phyloP scores from a whole-genome alignment of 2,113 vertebrate genomes.

The Melanerpes aurifrons region DNA sequence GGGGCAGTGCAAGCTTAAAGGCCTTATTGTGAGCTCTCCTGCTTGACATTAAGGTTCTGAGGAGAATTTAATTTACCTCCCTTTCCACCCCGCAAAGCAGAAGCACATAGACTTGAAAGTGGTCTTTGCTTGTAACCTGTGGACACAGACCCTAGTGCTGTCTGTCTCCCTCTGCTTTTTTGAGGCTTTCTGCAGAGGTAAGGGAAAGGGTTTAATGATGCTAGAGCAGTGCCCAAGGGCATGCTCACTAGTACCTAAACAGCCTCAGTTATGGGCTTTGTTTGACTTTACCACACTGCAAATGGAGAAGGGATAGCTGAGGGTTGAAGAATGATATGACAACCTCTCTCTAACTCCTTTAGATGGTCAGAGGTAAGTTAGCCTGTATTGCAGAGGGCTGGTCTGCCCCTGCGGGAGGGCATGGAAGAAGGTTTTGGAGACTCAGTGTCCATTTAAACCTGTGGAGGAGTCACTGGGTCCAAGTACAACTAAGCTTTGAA shows the following conservation, averaged over 20 bases:
- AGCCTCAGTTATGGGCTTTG: not conserved
- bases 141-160: rapidly evolving
- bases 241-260: too few species aligned
- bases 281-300: not conserved
- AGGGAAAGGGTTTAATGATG: not conserved
- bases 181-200: not conserved
- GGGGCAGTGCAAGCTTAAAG: not conserved
- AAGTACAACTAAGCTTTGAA: not conserved
- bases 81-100: not conserved
- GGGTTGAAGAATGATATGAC: not conserved
- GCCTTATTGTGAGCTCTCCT: not conserved
- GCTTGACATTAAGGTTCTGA: not conserved
- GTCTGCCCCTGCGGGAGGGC: not conserved
- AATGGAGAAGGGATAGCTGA: not conserved
- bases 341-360: not conserved
- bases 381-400: not conserved
- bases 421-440: too few species aligned
- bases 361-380: not conserved
- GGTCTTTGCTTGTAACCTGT: rapidly evolving
- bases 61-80: not conserved
- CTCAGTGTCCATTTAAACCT: too few species aligned
- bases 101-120: not conserved
- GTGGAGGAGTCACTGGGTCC: not conserved
- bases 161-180: too few species aligned
- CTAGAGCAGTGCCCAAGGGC: not conserved